phyloP scores from a whole-genome alignment of 2,888 invertebrate genomes.

The Podabrus alpinus region DNA sequence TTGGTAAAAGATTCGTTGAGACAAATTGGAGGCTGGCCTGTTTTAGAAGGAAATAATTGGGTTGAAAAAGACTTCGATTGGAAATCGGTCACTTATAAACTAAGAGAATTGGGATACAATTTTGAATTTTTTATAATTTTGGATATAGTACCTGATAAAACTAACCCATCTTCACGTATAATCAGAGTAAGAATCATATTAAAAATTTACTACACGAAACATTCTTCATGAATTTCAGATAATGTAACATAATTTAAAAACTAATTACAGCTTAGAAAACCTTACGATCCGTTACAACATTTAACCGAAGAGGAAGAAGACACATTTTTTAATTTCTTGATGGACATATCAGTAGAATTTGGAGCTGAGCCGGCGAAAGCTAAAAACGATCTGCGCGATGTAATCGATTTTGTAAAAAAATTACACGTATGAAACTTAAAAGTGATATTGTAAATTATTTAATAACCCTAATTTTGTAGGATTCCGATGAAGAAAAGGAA shows the following conservation, averaged over 20 bases:
- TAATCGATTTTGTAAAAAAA: conserved; percentile 45
- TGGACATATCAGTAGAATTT: conserved; percentile 45
- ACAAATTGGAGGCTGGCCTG: conserved; percentile 65
- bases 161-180: conserved; percentile 43
- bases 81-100: conserved; percentile 45
- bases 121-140: conserved; percentile 48
- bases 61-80: conserved; percentile 51
- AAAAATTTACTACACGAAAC: too few species aligned
- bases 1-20: conserved; percentile 50
- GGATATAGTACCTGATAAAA: conserved; percentile 41
- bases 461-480: neutral
- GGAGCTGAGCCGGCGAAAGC: conserved; percentile 42
- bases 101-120: conserved; percentile 47
- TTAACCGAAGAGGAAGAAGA: conserved; percentile 9
- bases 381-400: conserved; percentile 43
- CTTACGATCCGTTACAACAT: neutral
- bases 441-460: neutral
- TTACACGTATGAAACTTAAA: conserved; percentile 24
- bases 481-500: neutral
- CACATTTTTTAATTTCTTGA: conserved; percentile 40
- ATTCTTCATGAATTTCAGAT: neutral
- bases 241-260: neutral
- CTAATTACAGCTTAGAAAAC: conserved; percentile 6
- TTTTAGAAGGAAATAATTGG: conserved; percentile 57
- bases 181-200: conserved; percentile 42